A percentile compares a stretch with the other conserved stretches of the same genome.
Evolutionary conservation across 2,113 vertebrate species (phyloP).

Genomic region (Microtus ochrogaster): DNA sequence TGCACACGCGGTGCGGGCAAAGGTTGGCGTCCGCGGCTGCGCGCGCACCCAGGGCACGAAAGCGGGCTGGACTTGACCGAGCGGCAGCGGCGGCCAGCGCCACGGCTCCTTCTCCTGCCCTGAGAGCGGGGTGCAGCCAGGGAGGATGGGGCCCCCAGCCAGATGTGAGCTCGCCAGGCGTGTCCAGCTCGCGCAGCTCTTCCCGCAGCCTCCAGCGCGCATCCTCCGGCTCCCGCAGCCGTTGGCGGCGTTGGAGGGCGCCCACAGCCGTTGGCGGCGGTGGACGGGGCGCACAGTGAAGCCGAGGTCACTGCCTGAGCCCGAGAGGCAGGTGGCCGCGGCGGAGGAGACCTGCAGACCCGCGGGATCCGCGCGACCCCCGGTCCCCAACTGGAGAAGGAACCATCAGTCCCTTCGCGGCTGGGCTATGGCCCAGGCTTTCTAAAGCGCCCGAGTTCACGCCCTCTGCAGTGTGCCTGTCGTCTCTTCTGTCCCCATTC

Average conservation of each 20-base stretch:
- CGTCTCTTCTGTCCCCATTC: background rate
- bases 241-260: background rate
- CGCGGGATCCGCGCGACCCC: background rate
- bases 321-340: background rate
- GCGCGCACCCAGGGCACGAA: background rate
- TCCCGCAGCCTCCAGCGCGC: conserved; percentile 37
- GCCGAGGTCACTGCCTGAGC: conserved; percentile 42
- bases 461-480: background rate
- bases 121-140: background rate
- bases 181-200: conserved; percentile 27
- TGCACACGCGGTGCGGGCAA: background rate
- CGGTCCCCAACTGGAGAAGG: conserved; percentile 16
- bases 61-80: conserved; percentile 71
- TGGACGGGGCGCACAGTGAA: conserved; percentile 60
- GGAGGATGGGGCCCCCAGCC: background rate
- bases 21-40: background rate
- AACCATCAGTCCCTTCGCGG: conserved; percentile 69
- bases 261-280: background rate
- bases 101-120: conserved; percentile 62
- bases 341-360: conserved; percentile 45
- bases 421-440: background rate
- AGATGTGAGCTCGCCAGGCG: conserved; percentile 27
- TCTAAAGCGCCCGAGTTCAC: conserved; percentile 40
- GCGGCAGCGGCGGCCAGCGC: conserved; percentile 73
- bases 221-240: background rate